Conservation (phyloP, 1,140 invertebrate genomes). For the Episyrphus balteatus region DNA sequence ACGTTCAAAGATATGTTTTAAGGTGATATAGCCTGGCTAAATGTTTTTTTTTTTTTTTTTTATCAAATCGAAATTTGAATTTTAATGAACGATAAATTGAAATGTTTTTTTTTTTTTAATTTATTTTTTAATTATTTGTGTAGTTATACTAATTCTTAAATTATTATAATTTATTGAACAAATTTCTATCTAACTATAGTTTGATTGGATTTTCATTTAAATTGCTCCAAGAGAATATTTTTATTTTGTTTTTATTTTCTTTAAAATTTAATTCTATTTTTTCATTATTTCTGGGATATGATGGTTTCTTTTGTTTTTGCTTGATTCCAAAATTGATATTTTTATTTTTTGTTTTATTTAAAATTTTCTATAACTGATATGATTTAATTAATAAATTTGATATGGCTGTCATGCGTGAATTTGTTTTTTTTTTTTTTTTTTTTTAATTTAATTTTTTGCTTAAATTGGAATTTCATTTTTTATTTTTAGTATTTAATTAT, state of each 20-base stretch:
- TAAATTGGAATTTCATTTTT: too few relatives aligned
- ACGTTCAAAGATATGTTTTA: slow-evolving; percentile 7
- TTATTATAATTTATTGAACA: background rate
- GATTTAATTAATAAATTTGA: background rate
- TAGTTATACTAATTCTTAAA: background rate
- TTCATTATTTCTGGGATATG: too few relatives aligned
- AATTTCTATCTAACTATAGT: background rate
- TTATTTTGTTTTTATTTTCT: too few relatives aligned
- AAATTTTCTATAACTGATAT: background rate
- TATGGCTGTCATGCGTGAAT: background rate
- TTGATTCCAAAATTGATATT: too few relatives aligned
- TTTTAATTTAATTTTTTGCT: too few relatives aligned
- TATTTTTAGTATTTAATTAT: too few relatives aligned
- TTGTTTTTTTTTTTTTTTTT: too few relatives aligned
- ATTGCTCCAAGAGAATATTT: too few relatives aligned
- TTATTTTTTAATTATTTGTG: background rate
- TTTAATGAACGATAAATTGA: background rate
- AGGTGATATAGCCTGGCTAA: slow-evolving; percentile 6
- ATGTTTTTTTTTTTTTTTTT: background rate
- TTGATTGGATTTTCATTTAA: background rate
- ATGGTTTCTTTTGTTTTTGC: too few relatives aligned
- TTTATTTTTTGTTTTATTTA: background rate
- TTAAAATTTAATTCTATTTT: too few relatives aligned
- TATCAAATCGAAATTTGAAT: background rate
- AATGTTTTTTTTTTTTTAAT: background rate